Conservation (phyloP, 2,888 invertebrate species). For the Tenthredo mesomela region DNA sequence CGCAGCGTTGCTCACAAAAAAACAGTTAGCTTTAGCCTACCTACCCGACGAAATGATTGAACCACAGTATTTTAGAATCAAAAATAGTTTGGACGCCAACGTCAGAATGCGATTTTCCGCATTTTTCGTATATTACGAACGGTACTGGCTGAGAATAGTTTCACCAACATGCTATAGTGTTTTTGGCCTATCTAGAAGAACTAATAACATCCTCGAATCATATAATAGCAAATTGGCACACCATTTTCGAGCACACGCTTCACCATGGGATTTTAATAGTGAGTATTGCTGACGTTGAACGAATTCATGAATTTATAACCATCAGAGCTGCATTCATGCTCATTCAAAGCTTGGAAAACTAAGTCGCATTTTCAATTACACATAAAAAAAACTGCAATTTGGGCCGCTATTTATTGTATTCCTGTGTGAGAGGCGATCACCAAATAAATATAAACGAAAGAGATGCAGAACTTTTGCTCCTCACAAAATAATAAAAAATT, state of each 20-base stretch:
- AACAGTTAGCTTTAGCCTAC: too few relatives aligned
- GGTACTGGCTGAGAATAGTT: constrained; percentile 49
- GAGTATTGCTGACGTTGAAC: background rate
- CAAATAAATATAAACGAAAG: too few relatives aligned
- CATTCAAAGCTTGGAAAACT: too few relatives aligned
- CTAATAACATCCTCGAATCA: constrained; percentile 48
- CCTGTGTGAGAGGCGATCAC: too few relatives aligned
- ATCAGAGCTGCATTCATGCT: too few relatives aligned
- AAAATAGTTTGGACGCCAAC: background rate
- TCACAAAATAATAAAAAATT: too few relatives aligned
- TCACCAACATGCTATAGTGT: constrained; percentile 39
- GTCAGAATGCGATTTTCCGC: background rate
- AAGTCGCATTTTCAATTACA: too few relatives aligned
- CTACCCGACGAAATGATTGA: background rate
- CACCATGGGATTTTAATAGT: constrained; percentile 54
- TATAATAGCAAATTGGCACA: constrained; percentile 49
- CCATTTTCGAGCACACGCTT: constrained; percentile 35
- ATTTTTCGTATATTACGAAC: background rate
- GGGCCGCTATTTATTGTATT: too few relatives aligned
- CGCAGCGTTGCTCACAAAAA: too few relatives aligned
- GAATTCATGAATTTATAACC: too few relatives aligned
- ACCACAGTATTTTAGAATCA: background rate
- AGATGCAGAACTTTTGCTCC: too few relatives aligned
- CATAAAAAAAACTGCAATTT: too few relatives aligned
- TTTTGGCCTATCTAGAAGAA: constrained; percentile 40